phyloP scores from a whole-genome alignment of 2,797 vertebrate species.

The Galagoides demidoff region DNA sequence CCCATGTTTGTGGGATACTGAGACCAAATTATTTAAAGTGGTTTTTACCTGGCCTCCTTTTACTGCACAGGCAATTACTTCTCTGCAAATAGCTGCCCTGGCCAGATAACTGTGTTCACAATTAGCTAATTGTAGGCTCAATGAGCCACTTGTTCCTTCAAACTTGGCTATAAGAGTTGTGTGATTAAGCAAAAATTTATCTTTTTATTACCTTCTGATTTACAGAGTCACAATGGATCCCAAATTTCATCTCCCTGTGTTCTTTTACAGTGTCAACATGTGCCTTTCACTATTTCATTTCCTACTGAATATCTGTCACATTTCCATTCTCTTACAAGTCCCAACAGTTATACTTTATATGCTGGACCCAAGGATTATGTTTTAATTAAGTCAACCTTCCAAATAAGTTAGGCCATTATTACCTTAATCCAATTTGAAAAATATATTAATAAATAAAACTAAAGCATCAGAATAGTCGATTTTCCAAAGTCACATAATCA shows the following conservation, averaged over 20 bases:
- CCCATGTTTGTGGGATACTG: neutral
- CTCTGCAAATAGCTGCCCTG: slow-evolving; percentile 13
- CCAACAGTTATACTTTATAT: neutral
- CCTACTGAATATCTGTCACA: neutral
- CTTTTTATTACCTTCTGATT: slow-evolving; percentile 33
- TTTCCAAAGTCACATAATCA: neutral
- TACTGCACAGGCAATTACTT: slow-evolving; percentile 35
- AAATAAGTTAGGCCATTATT: neutral
- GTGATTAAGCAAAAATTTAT: slow-evolving; percentile 58
- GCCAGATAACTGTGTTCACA: slow-evolving; percentile 49
- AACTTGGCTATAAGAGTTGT: slow-evolving; percentile 1
- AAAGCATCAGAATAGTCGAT: neutral
- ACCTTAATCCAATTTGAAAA: slow-evolving; percentile 30
- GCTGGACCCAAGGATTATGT: neutral
- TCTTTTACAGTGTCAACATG: neutral
- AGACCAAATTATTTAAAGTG: neutral
- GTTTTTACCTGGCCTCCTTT: slow-evolving; percentile 46
- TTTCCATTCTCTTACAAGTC: neutral
- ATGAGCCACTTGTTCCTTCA: slow-evolving; percentile 46
- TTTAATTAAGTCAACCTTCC: neutral
- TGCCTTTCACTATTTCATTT: neutral
- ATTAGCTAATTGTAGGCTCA: slow-evolving; percentile 58
- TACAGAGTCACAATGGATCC: neutral
- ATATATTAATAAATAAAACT: neutral
- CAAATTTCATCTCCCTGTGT: neutral